Evolutionary conservation across 2,888 invertebrate genomes (phyloP).

Genomic region (Sinotaia quadrata): DNA sequence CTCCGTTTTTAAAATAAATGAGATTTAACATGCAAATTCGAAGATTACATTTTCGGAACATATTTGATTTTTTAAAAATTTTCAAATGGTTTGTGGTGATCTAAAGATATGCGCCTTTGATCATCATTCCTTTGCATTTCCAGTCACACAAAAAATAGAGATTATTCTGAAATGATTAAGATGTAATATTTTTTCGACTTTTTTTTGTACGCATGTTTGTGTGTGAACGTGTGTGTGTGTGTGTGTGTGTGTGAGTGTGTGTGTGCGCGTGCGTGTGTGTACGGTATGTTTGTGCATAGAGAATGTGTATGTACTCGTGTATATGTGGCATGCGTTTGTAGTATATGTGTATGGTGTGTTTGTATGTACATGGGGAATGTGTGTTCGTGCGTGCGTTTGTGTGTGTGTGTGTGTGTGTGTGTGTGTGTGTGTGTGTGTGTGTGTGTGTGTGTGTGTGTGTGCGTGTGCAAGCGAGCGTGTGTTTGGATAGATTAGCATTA

Average conservation of each 20-base stretch:
- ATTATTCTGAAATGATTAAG: too few relatives aligned
- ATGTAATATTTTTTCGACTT: too few relatives aligned
- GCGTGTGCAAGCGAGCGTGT: not conserved
- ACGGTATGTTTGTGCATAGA: not conserved
- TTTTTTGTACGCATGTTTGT: too few relatives aligned
- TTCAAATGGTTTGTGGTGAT: too few relatives aligned
- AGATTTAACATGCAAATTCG: too few relatives aligned
- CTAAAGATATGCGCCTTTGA: too few relatives aligned
- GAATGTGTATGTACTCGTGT: not conserved
- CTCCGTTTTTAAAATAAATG: too few relatives aligned
- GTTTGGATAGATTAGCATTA: not conserved
- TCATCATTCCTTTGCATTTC: too few relatives aligned
- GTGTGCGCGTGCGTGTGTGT: not conserved
- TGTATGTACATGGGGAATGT: not conserved
- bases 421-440: not conserved
- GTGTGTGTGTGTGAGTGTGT: not conserved
- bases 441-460: not conserved
- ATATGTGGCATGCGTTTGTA: not conserved
- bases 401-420: slow-evolving; percentile 4
- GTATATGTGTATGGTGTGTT: not conserved
- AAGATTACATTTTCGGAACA: too few relatives aligned
- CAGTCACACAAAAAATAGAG: too few relatives aligned
- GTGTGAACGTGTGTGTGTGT: not conserved
- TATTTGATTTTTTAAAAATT: too few relatives aligned
- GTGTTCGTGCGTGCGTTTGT: not conserved